Evolutionary conservation across 2,888 invertebrate genomes (phyloP), one percentile per base, ranked within the genome.

Genomic region (Drosophila imparisetae): DNA sequence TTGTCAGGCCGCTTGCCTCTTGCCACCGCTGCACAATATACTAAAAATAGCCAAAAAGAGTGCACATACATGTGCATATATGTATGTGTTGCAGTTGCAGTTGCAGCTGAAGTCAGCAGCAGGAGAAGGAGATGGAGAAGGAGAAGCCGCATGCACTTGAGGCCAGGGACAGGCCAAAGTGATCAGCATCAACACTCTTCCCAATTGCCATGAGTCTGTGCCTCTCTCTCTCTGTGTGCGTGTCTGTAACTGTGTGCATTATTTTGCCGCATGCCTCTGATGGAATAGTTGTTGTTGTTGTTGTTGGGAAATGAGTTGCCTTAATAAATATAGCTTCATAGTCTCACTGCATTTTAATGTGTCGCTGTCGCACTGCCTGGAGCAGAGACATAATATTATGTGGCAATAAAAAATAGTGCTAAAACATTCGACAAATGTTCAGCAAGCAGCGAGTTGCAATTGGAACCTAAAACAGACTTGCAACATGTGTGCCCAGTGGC

Each of bases 401-500:
- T 71, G 81, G 89, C 80, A 90, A 89, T 88, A 90, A 85, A 87
- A 90, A 91, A 89, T 91, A 87, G 90, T 83, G 89, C 91, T 83
- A 89, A 90, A 86, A 86, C 91, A 86, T 91, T 91, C 91, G 91
- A 89, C 90, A 90, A 84, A 60, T 71, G 68, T 62, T 57, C 73
- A 58, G 50, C 29, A 8, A 21, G 57, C 15, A 45, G 24, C 24
- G 42, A 30, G 42, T 40, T 42, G 54, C 50, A 71, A 70, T 66
- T 74, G 78, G 63, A 70, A 78, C 73, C 71, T 65, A 75, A 79
- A 84, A 86, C 90, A 91, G 88, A 89, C 88, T 90, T 90, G 90
- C 81, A 88, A 88, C 92, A 92, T 91, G 86, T 92, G 92, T 91
- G 91, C 91, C 91, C 89, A 82, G 85, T 90, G 90, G 86, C 87